Base-by-base conservation (phyloP, 64 coral and sea anemone species). In the Actinia tenebrosa region DNA sequence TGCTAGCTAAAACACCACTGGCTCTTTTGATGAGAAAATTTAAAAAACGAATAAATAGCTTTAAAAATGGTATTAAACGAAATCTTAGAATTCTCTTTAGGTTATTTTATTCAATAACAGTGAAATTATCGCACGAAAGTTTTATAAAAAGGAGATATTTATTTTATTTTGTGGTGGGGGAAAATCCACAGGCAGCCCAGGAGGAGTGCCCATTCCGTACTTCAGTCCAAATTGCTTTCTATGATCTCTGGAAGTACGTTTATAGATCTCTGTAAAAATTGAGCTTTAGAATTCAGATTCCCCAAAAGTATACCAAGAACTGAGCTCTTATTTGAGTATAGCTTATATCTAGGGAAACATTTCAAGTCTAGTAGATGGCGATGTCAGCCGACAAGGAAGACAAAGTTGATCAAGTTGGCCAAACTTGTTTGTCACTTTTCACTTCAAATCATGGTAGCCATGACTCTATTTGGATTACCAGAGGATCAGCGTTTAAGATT, bases 401-500 rank as follows among this genome's bases (percentile, higher is more conserved):
- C 3, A 9, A 37, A 30, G 69, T 30, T 75, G 69, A 75, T 18
- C 69, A 37, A 30, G 69, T 30, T 75, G 69, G 42, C 9, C 69
- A 88, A 87, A 79, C 69, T 17, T 62, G 85, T 3, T 27, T 97
- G 22, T 90, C 84, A 43, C 87, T 97, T 58, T 93, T 97, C 43
- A 91, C 91, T 19, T 50, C 80, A 87, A 88, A 89, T 52, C 94
- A 97, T 90, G 75, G 84, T 45, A 87, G 84, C 5, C 94, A 97
- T 47, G 88, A 91, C 54, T 79, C 91, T 77, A 62, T 54, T 47
- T 97, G 94, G 94, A 80, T 86, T 20, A 77, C 87, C 50, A 68
- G 53, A 47, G 94, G 94, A 25, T 52, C 53, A 77, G 75, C 52
- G 30, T 64, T 92, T 60, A 87, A 91, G 42, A 59, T 90, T 2